phyloP scores from a whole-genome alignment of 2,888 invertebrate species.

The Cataglyphis cursor region DNA sequence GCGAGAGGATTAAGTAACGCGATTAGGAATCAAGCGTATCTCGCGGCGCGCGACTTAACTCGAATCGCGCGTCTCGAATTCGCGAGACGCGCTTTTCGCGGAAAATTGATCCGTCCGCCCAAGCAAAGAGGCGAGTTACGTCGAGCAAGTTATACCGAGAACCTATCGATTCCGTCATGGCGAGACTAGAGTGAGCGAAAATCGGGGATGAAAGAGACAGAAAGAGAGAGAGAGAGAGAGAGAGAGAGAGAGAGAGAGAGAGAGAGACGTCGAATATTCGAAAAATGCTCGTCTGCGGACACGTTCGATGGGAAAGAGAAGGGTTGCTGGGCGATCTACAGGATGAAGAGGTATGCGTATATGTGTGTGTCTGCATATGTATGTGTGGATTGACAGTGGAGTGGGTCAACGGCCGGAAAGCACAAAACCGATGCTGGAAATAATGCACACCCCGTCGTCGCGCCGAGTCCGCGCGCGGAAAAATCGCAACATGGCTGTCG shows the following conservation, averaged over 20 bases:
- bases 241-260: background rate
- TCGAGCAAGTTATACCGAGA: slow-evolving; percentile 49
- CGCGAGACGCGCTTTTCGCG: slow-evolving; percentile 36
- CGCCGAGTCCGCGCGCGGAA: slow-evolving; percentile 61
- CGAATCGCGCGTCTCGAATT: slow-evolving; percentile 36
- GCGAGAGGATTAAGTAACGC: slow-evolving; percentile 45
- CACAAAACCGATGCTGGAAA: slow-evolving; percentile 78
- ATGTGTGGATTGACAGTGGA: slow-evolving; percentile 49
- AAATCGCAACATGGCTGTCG: slow-evolving; percentile 78
- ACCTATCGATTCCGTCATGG: slow-evolving; percentile 52
- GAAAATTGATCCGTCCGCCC: slow-evolving; percentile 44
- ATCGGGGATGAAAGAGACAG: background rate
- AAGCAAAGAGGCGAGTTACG: slow-evolving; percentile 45
- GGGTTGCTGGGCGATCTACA: slow-evolving; percentile 28
- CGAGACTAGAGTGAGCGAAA: slow-evolving; percentile 21
- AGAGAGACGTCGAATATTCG: slow-evolving; percentile 47
- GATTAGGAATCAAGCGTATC: slow-evolving; percentile 49
- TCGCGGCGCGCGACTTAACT: slow-evolving; percentile 37
- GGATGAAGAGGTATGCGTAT: slow-evolving; percentile 18
- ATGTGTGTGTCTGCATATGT: background rate
- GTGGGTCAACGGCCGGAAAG: slow-evolving; percentile 77
- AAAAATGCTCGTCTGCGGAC: slow-evolving; percentile 63
- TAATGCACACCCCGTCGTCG: slow-evolving; percentile 67
- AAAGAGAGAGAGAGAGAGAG: background rate
- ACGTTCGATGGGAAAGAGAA: slow-evolving; percentile 52